These are phyloP conservation scores for Epicampocera succincta DNA, from an alignment of 2,888 invertebrate species.

Conservation along the genomic window DNA sequence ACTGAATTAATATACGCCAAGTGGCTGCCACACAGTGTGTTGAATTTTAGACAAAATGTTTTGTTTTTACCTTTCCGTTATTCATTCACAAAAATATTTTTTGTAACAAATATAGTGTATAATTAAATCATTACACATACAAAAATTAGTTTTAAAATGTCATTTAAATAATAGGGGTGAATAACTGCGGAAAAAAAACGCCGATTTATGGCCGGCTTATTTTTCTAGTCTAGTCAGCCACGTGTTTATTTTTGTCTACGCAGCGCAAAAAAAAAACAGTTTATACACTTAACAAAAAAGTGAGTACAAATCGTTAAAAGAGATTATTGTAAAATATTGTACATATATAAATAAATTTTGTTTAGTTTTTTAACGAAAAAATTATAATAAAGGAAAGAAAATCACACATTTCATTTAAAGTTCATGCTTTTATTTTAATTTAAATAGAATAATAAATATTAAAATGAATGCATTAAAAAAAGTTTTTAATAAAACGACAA, in stretches of 20 bases:
- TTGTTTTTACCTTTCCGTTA: no score
- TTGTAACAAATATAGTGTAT: no score
- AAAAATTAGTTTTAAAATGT: no score
- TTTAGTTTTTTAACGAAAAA: slow-evolving; percentile 11
- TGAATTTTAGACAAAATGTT: no score
- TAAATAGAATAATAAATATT: slow-evolving; percentile 30
- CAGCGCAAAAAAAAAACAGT: not conserved
- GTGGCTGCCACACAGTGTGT: no score
- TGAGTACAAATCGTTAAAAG: slow-evolving; percentile 1
- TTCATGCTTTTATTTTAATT: slow-evolving; percentile 22
- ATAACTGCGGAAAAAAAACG: not conserved
- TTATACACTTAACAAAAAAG: slow-evolving; percentile 46
- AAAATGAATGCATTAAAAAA: slow-evolving; percentile 2
- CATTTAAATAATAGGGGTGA: no score
- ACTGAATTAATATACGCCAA: no score
- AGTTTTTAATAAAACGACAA: slow-evolving; percentile 11
- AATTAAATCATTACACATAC: no score
- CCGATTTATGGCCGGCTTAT: not conserved
- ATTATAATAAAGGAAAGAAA: slow-evolving; percentile 13
- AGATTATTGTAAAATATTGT: not conserved
- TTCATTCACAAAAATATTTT: no score
- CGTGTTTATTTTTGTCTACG: not conserved
- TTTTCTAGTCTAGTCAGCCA: not conserved
- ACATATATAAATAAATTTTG: slow-evolving; percentile 45
- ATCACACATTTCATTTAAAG: slow-evolving; percentile 42